Evolutionary conservation across 2,888 invertebrate genomes (phyloP).

Genomic region (Ochropleura plecta): DNA sequence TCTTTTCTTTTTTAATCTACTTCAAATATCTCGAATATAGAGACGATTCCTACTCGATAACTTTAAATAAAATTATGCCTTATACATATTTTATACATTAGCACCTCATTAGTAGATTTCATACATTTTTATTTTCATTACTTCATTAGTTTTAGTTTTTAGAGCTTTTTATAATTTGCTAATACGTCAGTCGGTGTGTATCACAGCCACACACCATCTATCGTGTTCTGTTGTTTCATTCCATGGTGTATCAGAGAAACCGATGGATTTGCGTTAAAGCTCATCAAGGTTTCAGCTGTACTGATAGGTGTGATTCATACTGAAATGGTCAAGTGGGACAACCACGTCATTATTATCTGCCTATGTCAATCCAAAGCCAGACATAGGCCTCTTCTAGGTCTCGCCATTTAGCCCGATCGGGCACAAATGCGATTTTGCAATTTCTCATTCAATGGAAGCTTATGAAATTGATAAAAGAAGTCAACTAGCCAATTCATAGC

Average conservation of each 20-base stretch:
- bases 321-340: constrained; percentile 48
- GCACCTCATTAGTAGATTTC: constrained; percentile 54
- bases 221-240: constrained; percentile 65
- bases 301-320: constrained; percentile 49
- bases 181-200: constrained; percentile 60
- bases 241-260: constrained; percentile 63
- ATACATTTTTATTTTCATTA: constrained; percentile 32
- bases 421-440: constrained; percentile 14
- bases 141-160: constrained; percentile 66
- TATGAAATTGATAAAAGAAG: constrained; percentile 4
- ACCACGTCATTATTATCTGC: no score
- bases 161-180: constrained; percentile 72
- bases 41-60: constrained; percentile 18
- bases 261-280: constrained; percentile 42
- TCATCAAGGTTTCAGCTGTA: constrained; percentile 52
- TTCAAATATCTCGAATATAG: constrained; percentile 18
- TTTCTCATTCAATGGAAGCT: constrained; percentile 29
- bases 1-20: constrained; percentile 34
- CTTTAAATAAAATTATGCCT: constrained; percentile 24
- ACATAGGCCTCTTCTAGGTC: no score
- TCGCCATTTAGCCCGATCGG: no score
- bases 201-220: constrained; percentile 61
- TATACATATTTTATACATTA: constrained; percentile 49
- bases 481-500: background rate
- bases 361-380: no score